Conservation (phyloP, 2,113 vertebrate species). For the Cacatua alba region DNA sequence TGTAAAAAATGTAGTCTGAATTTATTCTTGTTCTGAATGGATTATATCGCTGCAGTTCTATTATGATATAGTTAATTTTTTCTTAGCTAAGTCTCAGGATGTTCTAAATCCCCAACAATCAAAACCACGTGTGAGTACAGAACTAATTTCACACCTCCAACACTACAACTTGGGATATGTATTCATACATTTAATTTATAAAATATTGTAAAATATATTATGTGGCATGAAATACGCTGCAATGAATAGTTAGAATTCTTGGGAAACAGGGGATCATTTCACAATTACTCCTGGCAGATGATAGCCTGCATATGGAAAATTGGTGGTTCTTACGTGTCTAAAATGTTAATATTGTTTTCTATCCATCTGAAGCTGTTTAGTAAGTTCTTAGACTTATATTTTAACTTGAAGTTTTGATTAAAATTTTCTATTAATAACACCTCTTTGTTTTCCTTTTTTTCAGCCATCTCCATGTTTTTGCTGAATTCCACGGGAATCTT, state of each 20-base stretch:
- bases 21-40: conserved; percentile 21
- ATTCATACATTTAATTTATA: conserved; percentile 66
- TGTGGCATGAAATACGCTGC: conserved; percentile 8
- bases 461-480: background rate
- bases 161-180: conserved; percentile 27
- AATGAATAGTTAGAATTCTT: conserved; percentile 25
- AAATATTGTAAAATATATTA: conserved; percentile 54
- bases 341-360: conserved; percentile 13
- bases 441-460: background rate
- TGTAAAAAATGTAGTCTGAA: background rate
- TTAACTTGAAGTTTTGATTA: background rate
- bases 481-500: background rate
- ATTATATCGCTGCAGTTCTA: background rate
- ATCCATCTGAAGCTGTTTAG: background rate
- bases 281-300: conserved; percentile 53
- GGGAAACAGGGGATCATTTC: conserved; percentile 46
- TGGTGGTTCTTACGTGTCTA: background rate
- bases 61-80: background rate
- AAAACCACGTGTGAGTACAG: conserved; percentile 16
- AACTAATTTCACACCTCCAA: conserved; percentile 72
- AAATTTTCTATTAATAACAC: background rate
- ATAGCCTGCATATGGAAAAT: conserved; percentile 26
- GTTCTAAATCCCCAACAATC: conserved; percentile 53
- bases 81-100: conserved; percentile 25
- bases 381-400: background rate